Percentiles rank a stretch among this genome's conserved stretches.
Conservation (phyloP, 30 jellyfish, hydroid and myxozoan species). For the Aurelia aurita complex sp. Pacific region DNA sequence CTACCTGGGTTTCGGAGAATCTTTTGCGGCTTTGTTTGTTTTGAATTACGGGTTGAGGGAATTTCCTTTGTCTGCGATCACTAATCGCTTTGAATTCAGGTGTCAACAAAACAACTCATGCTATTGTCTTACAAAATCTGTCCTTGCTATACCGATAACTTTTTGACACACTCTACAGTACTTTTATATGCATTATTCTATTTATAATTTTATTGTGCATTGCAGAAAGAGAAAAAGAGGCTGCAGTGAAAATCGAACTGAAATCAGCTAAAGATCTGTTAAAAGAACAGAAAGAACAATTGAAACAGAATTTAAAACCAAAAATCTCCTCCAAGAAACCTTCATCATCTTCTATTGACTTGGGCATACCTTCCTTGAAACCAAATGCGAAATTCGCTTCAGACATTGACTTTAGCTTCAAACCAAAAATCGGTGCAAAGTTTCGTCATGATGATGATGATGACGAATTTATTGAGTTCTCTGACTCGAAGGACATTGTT, state of each 20-base stretch:
- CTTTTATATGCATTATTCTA: too few relatives aligned
- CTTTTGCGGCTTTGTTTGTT: too few relatives aligned
- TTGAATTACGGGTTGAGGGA: too few relatives aligned
- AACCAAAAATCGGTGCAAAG: conserved; percentile 75
- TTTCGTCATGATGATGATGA: conserved; percentile 30
- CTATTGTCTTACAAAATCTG: too few relatives aligned
- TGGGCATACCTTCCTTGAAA: conserved; percentile 17
- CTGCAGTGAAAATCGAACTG: conserved; percentile 18
- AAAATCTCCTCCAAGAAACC: not conserved
- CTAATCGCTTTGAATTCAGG: too few relatives aligned
- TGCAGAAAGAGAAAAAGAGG: conserved; percentile 30
- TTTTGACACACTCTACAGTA: too few relatives aligned
- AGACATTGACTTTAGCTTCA: conserved; percentile 17
- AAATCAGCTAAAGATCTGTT: conserved; percentile 62
- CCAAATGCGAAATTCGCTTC: conserved; percentile 2
- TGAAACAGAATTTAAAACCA: conserved; percentile 9
- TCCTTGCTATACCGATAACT: too few relatives aligned
- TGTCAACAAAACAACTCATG: too few relatives aligned
- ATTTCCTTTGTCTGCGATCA: too few relatives aligned
- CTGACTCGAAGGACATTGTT: conserved; percentile 61
- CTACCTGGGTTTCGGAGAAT: too few relatives aligned
- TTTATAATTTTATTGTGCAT: not conserved
- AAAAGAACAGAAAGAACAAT: conserved; percentile 23
- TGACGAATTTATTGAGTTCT: conserved; percentile 71
- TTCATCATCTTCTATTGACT: not conserved